Base-by-base conservation (phyloP, 1,140 invertebrate genomes). In the Brachionus asplanchnoidis region DNA sequence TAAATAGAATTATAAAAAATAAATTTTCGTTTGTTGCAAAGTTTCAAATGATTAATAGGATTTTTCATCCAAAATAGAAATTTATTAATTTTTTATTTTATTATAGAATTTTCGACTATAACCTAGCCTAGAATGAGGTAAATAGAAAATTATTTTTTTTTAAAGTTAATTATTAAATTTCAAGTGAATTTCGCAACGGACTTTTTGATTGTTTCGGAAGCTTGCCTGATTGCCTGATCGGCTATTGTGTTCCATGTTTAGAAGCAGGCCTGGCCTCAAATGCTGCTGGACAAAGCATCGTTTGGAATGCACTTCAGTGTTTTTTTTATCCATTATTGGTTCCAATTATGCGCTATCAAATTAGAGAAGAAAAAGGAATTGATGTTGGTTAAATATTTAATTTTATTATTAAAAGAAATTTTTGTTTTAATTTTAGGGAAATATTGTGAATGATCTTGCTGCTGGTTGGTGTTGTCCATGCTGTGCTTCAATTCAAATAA, bases 401-500 rank as follows among this genome's bases (percentile, higher is more conserved):
- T 46, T 32, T 80, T 17, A 56, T 78, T 12, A 50, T n/a, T 20
- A 36, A 36, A 36, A 36, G 6, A 7, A 36, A 36, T 32, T 23
- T 20, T 50, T 23, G 11, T 44, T 14, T 42, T 23, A 32, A 23
- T 77, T 40, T 40, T 12, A 82, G 79, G 79, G 79, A 17, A 82
- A 82, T 46, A 68, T 68, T 40, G 79, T 82, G 12, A 65, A 42
- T 11, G 79, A 82, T 68, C 32, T 82, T 26, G 79, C 79, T 82
- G 53, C 65, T 42, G 79, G 79, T 12, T 82, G 79, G 79, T 82
- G 79, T 17, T 82, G 79, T 82, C 79, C 79, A 23, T 82, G 79
- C 53, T 82, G 79, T 68, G 65, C 79, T 36, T 42, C 79, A 28
- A 82, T 82, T 82, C 79, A 82, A 40, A 46, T 82, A 17, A 82